Conservation (phyloP, 2,797 vertebrate genomes). For the Varecia variegata region DNA sequence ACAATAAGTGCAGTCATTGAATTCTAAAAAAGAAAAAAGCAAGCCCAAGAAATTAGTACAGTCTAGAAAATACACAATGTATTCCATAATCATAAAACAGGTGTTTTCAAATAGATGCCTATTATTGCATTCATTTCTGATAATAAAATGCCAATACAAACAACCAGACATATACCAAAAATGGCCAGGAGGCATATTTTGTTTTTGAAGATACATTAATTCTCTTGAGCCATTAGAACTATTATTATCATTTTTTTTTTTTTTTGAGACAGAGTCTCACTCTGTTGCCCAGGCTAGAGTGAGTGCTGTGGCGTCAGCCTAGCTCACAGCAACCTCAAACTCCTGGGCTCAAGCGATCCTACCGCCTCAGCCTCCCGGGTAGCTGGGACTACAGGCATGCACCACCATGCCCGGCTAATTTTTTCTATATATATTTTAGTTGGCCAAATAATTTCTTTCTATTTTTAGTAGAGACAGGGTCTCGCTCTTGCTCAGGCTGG, state of each 20-base stretch:
- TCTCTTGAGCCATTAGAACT: neutral
- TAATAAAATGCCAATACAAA: neutral
- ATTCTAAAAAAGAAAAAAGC: conserved; percentile 86
- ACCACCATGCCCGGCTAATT: no score
- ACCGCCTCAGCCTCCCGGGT: no score
- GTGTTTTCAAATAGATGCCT: neutral
- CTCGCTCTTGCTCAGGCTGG: no score
- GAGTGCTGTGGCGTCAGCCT: no score
- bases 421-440: no score
- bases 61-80: neutral
- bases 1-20: conserved; percentile 99
- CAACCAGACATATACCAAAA: neutral
- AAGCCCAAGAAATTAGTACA: conserved; percentile 24
- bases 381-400: no score
- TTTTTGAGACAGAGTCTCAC: no score
- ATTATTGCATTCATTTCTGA: neutral
- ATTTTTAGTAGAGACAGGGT: no score
- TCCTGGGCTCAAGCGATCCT: no score
- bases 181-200: neutral
- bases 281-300: no score
- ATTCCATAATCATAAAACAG: neutral
- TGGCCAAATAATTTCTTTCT: no score
- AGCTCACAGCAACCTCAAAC: no score
- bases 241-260: neutral
- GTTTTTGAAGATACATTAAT: neutral